phyloP scores from a whole-genome alignment of 2,888 invertebrate genomes.

The Agonopterix heracliana region DNA sequence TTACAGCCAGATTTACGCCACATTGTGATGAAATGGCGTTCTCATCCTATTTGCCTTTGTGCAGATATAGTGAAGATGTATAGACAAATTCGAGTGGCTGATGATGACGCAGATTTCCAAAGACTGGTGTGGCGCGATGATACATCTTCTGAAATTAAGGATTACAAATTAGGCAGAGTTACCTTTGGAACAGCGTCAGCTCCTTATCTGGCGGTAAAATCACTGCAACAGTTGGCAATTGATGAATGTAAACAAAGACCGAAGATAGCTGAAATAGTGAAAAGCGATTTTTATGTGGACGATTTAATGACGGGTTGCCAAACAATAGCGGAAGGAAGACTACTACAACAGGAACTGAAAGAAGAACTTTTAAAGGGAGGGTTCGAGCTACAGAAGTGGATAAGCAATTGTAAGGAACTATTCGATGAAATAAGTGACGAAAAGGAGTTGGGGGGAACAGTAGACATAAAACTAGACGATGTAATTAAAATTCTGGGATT shows the following conservation, averaged over 20 bases:
- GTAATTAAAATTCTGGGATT: conserved; percentile 3
- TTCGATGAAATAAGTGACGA: not conserved
- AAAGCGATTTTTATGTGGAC: conserved; percentile 6
- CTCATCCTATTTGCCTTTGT: conserved; percentile 4
- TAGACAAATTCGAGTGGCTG: conserved; percentile 7
- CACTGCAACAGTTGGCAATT: conserved; percentile 20
- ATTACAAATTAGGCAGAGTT: not conserved
- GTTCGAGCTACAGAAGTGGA: conserved; percentile 10
- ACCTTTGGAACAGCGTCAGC: conserved; percentile 12
- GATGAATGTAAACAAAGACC: conserved; percentile 16
- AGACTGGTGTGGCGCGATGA: conserved; percentile 10
- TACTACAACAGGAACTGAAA: not conserved
- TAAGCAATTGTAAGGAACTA: not conserved
- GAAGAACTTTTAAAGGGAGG: not conserved
- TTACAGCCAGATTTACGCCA: conserved; percentile 18
- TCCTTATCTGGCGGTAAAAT: conserved; percentile 23
- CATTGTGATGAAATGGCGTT: conserved; percentile 13
- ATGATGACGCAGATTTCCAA: conserved; percentile 8
- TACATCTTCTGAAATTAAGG: not conserved
- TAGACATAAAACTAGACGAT: not conserved
- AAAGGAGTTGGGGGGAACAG: not conserved
- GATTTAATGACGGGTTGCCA: conserved; percentile 7
- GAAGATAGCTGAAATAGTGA: conserved; percentile 7
- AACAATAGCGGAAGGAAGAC: conserved; percentile 1
- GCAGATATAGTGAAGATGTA: conserved; percentile 27